phyloP scores from a whole-genome alignment of 1,140 invertebrate genomes.

The Eueides isabella region DNA sequence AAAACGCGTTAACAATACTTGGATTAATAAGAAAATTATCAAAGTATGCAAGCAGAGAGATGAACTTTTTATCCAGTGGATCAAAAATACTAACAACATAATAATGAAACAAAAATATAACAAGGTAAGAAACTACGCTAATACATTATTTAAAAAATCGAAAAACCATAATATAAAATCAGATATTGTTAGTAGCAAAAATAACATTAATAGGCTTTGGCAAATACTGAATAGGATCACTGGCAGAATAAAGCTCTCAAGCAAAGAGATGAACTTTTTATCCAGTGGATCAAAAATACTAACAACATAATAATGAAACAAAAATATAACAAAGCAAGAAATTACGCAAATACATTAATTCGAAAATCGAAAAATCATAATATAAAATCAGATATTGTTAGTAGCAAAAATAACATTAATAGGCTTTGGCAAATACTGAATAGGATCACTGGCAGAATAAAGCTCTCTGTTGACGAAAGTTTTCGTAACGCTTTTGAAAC shows the following conservation, averaged over 20 bases:
- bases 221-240: constrained; percentile 26
- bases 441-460: constrained; percentile 24
- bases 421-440: constrained; percentile 30
- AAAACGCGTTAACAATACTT: constrained; percentile 17
- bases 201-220: constrained; percentile 23
- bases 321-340: constrained; percentile 36
- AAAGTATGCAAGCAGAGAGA: constrained; percentile 27
- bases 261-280: constrained; percentile 28
- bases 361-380: too few species aligned
- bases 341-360: too few species aligned
- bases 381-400: too few species aligned
- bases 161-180: too few species aligned
- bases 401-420: constrained; percentile 22
- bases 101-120: constrained; percentile 31
- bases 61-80: constrained; percentile 28
- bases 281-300: constrained; percentile 30
- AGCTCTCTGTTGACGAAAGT: constrained; percentile 24
- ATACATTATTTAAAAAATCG: too few species aligned
- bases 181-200: too few species aligned
- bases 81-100: constrained; percentile 26
- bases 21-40: constrained; percentile 30
- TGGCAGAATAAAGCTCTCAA: constrained; percentile 23
- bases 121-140: too few species aligned
- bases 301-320: constrained; percentile 21
- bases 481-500: too few species aligned